These are phyloP conservation scores for Gonioctena quinquepunctata DNA, from an alignment of 1,140 invertebrate genomes.

Conservation along the genomic window DNA sequence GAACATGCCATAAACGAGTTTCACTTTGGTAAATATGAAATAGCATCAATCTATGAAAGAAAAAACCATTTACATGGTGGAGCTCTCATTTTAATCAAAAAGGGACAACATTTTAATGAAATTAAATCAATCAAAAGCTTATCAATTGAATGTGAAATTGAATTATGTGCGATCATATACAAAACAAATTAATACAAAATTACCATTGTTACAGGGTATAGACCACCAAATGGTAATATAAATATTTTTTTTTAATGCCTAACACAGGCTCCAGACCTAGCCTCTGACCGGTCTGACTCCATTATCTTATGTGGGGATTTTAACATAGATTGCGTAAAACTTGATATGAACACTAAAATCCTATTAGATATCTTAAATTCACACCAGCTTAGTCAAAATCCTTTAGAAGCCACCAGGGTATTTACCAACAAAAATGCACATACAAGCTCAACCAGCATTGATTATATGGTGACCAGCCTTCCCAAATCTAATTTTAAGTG, in stretches of 20 bases:
- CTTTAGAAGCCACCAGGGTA: neutral
- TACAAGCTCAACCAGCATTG: neutral
- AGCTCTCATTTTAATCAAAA: neutral
- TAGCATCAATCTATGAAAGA: neutral
- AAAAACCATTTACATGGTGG: neutral
- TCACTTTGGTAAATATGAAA: neutral
- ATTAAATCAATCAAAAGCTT: neutral
- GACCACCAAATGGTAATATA: neutral
- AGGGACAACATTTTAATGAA: neutral
- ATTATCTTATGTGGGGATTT: neutral
- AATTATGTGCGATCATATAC: neutral
- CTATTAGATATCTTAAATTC: neutral
- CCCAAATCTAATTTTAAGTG: neutral
- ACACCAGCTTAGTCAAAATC: neutral
- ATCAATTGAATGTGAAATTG: neutral
- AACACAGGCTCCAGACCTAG: neutral
- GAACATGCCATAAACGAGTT: neutral
- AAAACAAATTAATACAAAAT: neutral
- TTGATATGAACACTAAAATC: neutral
- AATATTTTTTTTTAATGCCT: neutral
- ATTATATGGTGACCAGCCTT: neutral
- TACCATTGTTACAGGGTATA: slow-evolving; percentile 4
- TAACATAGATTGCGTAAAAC: neutral
- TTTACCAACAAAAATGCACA: neutral
- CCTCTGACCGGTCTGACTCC: neutral